Evolutionary conservation across 2,888 invertebrate species (phyloP), one percentile per base, ranked within the genome.

Genomic region (Linnaemya vulpina): DNA sequence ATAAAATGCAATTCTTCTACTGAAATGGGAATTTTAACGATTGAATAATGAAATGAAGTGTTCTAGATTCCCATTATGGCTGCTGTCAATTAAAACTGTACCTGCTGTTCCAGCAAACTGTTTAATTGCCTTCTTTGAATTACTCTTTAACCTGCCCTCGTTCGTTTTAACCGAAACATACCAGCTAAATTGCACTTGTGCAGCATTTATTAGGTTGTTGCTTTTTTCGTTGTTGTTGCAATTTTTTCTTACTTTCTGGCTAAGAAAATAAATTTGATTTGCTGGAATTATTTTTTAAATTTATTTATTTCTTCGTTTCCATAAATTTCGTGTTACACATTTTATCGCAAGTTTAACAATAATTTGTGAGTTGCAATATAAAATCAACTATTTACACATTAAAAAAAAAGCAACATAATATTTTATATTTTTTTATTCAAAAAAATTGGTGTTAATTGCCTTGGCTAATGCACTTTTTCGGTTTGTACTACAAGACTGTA

Each of bases 381-480:
- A 60, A 75, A 73, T 46, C 63, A 77, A 81, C 51, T 20, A 76
- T 53, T 49, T 70, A 58, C 20, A 76, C 51, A 40, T 55, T 55
- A 35, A 46, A 38, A 20, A 62, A 22, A 62, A 40, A 20, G 53
- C 67, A 25, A 58, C 10, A 51, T 43, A 51, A 25, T 30, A 62
- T 62, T 63, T 13, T 17, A 71, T 35, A 63, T 79, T 73, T 71
- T 73, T 22, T 77, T 73, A 73, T 38, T 73, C 17, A 40, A 25
- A 49, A 51, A 80, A 65, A 78, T 81, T 70, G 70, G 78, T 85
- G 84, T 82, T 85, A 85, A 82, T 85, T 85, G 82, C 74, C 63
- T 78, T 78, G 58, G 5, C 55, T 78, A 82, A 70, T 82, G 75
- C 55, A 51, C 38, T 70, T 13, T 62, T 49, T 17, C 3, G 58